Evolutionary conservation across 2,113 vertebrate species (phyloP).

Genomic region (Sphyrna mokarran): DNA sequence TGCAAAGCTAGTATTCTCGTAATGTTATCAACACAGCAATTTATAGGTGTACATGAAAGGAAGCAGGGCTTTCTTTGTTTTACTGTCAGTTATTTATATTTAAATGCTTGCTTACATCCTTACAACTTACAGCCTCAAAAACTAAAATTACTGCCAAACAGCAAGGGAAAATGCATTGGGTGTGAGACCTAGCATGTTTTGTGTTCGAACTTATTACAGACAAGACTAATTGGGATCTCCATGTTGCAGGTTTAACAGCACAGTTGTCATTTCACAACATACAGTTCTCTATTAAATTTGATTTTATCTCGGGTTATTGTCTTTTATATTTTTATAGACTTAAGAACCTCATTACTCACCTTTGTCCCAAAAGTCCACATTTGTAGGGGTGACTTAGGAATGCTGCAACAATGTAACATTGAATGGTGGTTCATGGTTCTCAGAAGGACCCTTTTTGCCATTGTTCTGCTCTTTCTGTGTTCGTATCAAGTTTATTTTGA

Average conservation of each 20-base stretch:
- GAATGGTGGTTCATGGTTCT: conserved; percentile 34
- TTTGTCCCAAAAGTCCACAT: neutral
- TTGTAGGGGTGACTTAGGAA: neutral
- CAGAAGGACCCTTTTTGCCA: neutral
- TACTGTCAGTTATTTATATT: conserved; percentile 22
- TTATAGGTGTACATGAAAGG: conserved; percentile 35
- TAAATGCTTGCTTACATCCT: neutral
- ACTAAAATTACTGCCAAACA: conserved; percentile 39
- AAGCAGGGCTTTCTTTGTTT: conserved; percentile 19
- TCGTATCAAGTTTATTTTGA: neutral
- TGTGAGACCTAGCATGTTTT: conserved; percentile 43
- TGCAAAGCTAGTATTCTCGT: conserved; percentile 20
- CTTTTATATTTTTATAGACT: neutral
- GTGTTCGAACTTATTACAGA: conserved; percentile 45
- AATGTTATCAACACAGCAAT: conserved; percentile 21
- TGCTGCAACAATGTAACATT: conserved; percentile 24
- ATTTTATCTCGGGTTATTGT: neutral
- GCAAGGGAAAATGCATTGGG: conserved; percentile 41
- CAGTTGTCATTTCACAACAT: conserved; percentile 39
- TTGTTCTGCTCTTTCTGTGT: conserved; percentile 44
- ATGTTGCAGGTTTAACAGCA: conserved; percentile 45
- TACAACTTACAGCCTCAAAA: neutral
- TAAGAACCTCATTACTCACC: neutral
- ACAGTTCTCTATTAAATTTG: neutral
- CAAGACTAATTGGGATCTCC: conserved; percentile 48